A percentile compares a stretch with the other conserved stretches of the same genome.
Evolutionary conservation across 2,888 invertebrate genomes (phyloP).

Genomic region (Actias luna): DNA sequence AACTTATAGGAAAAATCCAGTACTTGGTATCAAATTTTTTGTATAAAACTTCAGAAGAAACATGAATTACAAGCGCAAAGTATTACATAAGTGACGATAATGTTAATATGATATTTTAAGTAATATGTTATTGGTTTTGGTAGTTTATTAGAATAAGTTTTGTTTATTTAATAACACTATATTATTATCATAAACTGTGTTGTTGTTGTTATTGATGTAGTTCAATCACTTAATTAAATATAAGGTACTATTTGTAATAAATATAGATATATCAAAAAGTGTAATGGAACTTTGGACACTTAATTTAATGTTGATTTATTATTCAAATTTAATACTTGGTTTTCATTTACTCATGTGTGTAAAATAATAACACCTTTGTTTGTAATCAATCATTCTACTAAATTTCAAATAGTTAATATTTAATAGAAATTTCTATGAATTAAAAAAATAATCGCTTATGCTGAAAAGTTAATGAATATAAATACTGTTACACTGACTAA

Average conservation of each 20-base stretch:
- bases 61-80: constrained; percentile 19
- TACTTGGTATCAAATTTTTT: background rate
- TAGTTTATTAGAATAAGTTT: constrained; percentile 45
- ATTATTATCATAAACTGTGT: background rate
- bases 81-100: constrained; percentile 21
- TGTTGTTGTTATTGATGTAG: background rate
- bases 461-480: background rate
- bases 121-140: constrained; percentile 44
- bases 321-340: background rate
- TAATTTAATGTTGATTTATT: background rate
- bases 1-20: too few species aligned
- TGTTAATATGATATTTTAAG: constrained; percentile 19
- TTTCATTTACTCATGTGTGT: background rate
- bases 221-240: constrained; percentile 1
- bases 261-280: background rate
- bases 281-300: background rate
- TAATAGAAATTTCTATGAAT: background rate
- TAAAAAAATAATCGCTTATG: background rate
- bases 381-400: background rate
- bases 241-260: background rate
- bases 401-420: background rate
- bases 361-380: background rate
- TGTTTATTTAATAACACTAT: constrained; percentile 27
- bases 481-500: background rate
- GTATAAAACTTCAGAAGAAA: background rate